A percentile compares a stretch with the other conserved stretches of the same genome.
These are phyloP conservation scores for Caerostris darwini DNA, from an alignment of 1,140 invertebrate species.

Conservation along the genomic window DNA sequence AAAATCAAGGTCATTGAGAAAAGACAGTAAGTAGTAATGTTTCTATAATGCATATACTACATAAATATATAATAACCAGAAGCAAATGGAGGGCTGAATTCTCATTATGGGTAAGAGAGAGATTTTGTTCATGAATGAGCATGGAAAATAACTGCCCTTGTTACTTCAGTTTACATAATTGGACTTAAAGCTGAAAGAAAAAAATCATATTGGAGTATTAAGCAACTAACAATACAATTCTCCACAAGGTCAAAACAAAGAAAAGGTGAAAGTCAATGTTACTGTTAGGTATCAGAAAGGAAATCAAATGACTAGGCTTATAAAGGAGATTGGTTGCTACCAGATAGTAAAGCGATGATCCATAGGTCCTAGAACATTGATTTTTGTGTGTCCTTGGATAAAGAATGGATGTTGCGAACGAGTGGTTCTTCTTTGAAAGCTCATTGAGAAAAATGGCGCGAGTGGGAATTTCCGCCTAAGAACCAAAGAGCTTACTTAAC, in stretches of 20 bases:
- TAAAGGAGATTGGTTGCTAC: slow-evolving; percentile 53
- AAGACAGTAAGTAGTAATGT: neutral
- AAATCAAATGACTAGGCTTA: slow-evolving; percentile 56
- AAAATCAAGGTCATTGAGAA: slow-evolving; percentile 65
- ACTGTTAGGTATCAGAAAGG: slow-evolving; percentile 54
- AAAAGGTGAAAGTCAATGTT: slow-evolving; percentile 70
- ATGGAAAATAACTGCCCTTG: slow-evolving; percentile 74
- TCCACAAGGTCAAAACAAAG: slow-evolving; percentile 67
- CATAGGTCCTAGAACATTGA: slow-evolving; percentile 22
- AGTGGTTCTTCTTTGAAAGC: slow-evolving; percentile 28
- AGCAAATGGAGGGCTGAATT: slow-evolving; percentile 48
- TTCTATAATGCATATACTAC: neutral
- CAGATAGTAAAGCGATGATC: slow-evolving; percentile 57
- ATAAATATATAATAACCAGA: slow-evolving; percentile 11
- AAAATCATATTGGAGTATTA: slow-evolving; percentile 31
- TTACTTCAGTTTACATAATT: slow-evolving; percentile 74
- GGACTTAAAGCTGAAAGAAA: slow-evolving; percentile 59
- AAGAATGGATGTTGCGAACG: slow-evolving; percentile 27
- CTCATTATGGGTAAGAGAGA: slow-evolving; percentile 45
- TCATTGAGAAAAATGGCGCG: neutral
- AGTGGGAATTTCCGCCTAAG: neutral
- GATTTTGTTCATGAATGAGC: slow-evolving; percentile 71
- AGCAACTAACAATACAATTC: slow-evolving; percentile 23
- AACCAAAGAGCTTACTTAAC: neutral
- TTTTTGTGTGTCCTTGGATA: slow-evolving; percentile 31